Evolutionary conservation across 2,797 vertebrate species (phyloP).

Genomic region (Cottoperca gobio): DNA sequence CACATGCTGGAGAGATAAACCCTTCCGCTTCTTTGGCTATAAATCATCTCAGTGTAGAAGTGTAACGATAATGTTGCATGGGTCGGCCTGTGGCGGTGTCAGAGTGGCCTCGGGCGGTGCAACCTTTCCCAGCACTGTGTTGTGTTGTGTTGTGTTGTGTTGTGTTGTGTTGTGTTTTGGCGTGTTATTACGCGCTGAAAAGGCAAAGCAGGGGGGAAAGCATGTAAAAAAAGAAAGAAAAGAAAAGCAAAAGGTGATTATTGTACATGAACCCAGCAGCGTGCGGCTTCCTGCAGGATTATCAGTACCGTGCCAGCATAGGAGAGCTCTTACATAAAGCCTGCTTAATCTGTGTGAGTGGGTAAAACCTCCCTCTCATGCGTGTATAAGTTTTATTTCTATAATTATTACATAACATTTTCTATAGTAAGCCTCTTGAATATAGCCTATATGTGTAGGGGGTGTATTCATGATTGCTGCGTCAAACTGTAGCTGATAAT

Average conservation of each 20-base stretch:
- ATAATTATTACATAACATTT: constrained; percentile 5
- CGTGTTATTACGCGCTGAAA: constrained; percentile 40
- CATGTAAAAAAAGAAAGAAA: constrained; percentile 16
- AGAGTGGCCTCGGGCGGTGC: constrained; percentile 52
- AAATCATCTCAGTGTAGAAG: neutral
- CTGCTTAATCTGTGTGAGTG: constrained; percentile 67
- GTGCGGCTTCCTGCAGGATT: constrained; percentile 68
- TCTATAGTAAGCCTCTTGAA: neutral
- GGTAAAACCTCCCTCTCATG: constrained; percentile 37
- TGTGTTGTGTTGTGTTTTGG: no score
- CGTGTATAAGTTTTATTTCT: constrained; percentile 20
- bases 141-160: constrained; percentile 30
- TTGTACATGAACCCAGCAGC: constrained; percentile 54
- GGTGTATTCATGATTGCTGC: neutral
- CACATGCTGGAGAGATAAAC: neutral
- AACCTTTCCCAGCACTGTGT: constrained; percentile 24
- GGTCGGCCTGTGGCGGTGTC: constrained; percentile 35
- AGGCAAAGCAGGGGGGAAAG: constrained; percentile 23
- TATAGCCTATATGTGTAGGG: neutral
- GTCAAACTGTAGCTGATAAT: neutral
- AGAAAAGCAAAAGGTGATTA: constrained; percentile 60
- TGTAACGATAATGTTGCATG: constrained; percentile 9
- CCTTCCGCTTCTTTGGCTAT: neutral
- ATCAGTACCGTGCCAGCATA: constrained; percentile 47
- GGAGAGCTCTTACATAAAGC: constrained; percentile 71